Base-by-base conservation (phyloP, 2,797 vertebrate species). In the Limosa lapponica region DNA sequence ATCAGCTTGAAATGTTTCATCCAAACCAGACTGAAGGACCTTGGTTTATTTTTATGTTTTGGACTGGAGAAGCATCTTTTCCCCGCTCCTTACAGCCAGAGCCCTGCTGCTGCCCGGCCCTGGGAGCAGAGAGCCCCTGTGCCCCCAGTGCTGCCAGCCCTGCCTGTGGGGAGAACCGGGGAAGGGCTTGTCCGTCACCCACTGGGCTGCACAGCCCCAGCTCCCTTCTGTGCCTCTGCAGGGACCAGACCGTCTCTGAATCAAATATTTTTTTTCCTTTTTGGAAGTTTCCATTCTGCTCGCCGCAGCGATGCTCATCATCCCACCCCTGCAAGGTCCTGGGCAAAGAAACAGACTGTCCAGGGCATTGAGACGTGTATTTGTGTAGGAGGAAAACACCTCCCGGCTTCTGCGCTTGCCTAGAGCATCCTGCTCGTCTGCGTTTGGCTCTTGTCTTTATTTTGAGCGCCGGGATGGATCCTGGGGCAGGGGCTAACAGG, bases 231-330 rank as follows among this genome's bases (percentile, higher is more conserved):
- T 34, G 74, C 71, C 54, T 19, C 67, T 1, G 0, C 37, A 28
- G 51, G 27, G 74, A 32, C 22, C 82, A 6, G 2, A 1, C 2
- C 0, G 0, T 0, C 10, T 32, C 65, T 46, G 13, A 37, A 28
- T 2, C 2, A 10, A 54, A 37, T 3, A 0, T 4, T 13, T 39
- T 27, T 43, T 23, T n/a, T 11, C 16, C 17, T 16, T 49, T 70
- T 13, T 9, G 54, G 23, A 39, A 16, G 32, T 58, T 70, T 67
- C 51, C 52, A 9, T 52, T 8, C 73, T 3, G 19, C 28, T 89
- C 0, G 0, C 36, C 0, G 2, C 67, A 48, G 80, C 0, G 2
- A 16, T 22, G 43, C 13, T 2, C 2, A 0, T 14, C 30, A 5
- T 28, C 30, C 82, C 4, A 1, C 16, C 70, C 43, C 48, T 70